Percentiles rank a stretch among this genome's conserved stretches.
phyloP scores from a whole-genome alignment of 2,113 vertebrate genomes.

The Otis tarda region DNA sequence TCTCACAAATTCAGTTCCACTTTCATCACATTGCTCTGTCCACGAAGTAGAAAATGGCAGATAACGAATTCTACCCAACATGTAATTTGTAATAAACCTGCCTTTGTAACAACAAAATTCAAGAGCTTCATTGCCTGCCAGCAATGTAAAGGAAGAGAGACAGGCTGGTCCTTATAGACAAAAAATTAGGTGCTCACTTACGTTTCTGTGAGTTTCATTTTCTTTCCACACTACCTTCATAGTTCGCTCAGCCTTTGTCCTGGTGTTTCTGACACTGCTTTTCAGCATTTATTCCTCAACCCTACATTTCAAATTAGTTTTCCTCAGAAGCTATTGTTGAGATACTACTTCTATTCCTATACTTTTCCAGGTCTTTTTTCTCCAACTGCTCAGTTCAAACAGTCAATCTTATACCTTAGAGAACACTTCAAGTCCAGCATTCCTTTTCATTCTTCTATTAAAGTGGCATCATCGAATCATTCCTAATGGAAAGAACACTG shows the following conservation, averaged over 20 bases:
- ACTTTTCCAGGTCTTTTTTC: neutral
- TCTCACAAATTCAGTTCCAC: neutral
- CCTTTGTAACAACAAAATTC: neutral
- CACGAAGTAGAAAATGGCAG: neutral
- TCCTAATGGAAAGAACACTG: constrained; percentile 36
- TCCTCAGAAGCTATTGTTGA: neutral
- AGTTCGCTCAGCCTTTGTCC: neutral
- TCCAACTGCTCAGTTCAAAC: neutral
- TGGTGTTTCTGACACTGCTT: neutral
- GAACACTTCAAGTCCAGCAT: neutral
- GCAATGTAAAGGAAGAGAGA: neutral
- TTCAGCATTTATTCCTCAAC: neutral
- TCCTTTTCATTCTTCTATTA: constrained; percentile 14
- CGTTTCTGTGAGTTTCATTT: neutral
- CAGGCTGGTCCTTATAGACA: neutral
- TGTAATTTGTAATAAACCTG: neutral
- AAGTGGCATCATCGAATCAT: constrained; percentile 11
- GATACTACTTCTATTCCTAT: neutral
- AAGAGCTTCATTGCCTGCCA: neutral
- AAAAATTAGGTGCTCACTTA: neutral
- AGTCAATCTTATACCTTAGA: neutral
- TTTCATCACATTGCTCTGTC: neutral
- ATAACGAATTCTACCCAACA: neutral
- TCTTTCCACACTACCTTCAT: neutral
- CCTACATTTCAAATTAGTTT: neutral